Base-by-base conservation (phyloP, 37 sponge, comb jelly and placozoan species). In the Amphimedon queenslandica region DNA sequence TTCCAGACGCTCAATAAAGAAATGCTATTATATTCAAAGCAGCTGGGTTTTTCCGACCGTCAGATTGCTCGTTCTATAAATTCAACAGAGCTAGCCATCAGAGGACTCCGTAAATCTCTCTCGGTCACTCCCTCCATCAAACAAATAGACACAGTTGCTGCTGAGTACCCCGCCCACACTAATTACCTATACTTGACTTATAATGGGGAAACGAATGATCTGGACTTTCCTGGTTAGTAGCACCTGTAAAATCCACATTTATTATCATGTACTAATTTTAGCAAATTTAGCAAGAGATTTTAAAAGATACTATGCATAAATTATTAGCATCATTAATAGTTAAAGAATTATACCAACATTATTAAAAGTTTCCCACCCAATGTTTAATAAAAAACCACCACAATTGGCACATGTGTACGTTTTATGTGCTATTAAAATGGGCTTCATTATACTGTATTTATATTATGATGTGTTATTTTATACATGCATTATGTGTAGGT, bases 151-250 rank as follows among this genome's bases (percentile, higher is more conserved):
- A 99, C 99, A 3, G 84, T 95, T 30, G 96, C 99, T 37, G 99
- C 96, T 13, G 99, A 99, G 75, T 99, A 90, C 56, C 96, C 96
- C 8, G 96, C 99, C 31, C 71, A 69, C 73, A 99, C 96, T 13
- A 95, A 95, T 77, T 99, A 99, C 82, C 91, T 99, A 53, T 99
- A 99, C 41, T 79, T 95, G 41, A 99, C 99, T 24, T 99, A 99
- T 80, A 92, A 95, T 70, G 99, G 81, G 1, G 43, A 5, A 18
- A 76, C 83, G 20, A 83, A 99, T 66, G 99, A 95, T 66, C 68
- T 95, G 31, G 79, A 77, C 25, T 90, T 93, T 57, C 84, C 82
- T 0, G 85, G 90, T 11, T 78, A 65, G 53, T n/a, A n/a, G n/a
- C 41, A n/a, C n/a, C n/a, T n/a, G 13, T 13, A 8, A 47, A 8